Percentiles rank a stretch among this genome's conserved stretches.
Conservation (phyloP, 2,888 invertebrate genomes). For the Adelphocoris suturalis region DNA sequence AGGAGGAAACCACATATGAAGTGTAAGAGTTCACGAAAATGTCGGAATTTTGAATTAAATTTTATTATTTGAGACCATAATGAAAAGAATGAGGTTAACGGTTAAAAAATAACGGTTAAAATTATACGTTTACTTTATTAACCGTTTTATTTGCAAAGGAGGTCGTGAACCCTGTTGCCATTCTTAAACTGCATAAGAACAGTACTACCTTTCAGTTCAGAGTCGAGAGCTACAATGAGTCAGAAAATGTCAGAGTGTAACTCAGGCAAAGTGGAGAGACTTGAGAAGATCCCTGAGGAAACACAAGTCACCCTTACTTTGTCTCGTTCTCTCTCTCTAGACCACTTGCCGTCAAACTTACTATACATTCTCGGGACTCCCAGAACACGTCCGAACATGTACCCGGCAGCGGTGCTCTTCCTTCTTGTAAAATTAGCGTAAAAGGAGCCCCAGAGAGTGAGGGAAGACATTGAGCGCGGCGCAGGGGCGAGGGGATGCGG, state of each 20-base stretch:
- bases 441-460: not conserved
- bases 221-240: not conserved
- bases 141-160: too few relatives aligned
- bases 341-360: not conserved
- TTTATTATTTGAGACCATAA: too few relatives aligned
- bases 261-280: not conserved
- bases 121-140: too few relatives aligned
- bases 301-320: not conserved
- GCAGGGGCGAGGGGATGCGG: constrained; percentile 1
- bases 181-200: too few relatives aligned
- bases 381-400: constrained; percentile 15
- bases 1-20: too few relatives aligned
- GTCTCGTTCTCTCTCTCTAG: not conserved
- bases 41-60: too few relatives aligned
- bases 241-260: not conserved
- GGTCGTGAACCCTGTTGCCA: too few relatives aligned
- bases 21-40: too few relatives aligned
- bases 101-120: too few relatives aligned
- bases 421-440: not conserved
- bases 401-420: not conserved
- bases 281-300: not conserved
- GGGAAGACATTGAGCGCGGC: not conserved
- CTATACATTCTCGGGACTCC: not conserved
- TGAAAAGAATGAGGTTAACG: too few relatives aligned
- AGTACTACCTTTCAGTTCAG: not conserved